phyloP scores from a whole-genome alignment of 2,888 invertebrate genomes.

The Yponomeuta malinellus region DNA sequence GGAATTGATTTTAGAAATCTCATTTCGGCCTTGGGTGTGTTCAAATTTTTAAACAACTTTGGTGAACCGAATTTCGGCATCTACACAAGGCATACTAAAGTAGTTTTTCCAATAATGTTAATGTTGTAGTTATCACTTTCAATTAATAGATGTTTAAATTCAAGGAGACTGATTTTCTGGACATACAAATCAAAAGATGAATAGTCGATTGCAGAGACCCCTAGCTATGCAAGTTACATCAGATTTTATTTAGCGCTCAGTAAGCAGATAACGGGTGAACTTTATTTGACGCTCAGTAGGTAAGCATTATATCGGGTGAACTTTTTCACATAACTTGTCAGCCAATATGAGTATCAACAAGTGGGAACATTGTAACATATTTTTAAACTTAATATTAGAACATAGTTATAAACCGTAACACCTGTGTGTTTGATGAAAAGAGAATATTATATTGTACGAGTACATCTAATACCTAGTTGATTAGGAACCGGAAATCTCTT shows the following conservation, averaged over 20 bases:
- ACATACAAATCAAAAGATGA: not conserved
- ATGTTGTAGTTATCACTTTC: not conserved
- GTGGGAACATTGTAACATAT: constrained; percentile 76
- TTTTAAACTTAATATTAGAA: constrained; percentile 69
- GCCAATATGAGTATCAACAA: constrained; percentile 53
- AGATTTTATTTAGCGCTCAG: constrained; percentile 2
- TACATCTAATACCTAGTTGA: constrained; percentile 41
- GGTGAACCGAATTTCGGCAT: constrained; percentile 1
- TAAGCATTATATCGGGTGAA: constrained; percentile 16
- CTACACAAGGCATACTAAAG: constrained; percentile 4
- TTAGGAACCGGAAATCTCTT: constrained; percentile 42
- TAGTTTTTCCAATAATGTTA: not conserved
- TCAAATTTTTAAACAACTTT: constrained; percentile 9
- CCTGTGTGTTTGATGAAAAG: constrained; percentile 50
- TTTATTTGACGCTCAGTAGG: constrained; percentile 18
- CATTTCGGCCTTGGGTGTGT: constrained; percentile 36
- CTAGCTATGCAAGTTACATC: not conserved
- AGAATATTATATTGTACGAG: constrained; percentile 57
- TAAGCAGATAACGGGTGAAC: constrained; percentile 16
- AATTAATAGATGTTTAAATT: constrained; percentile 8
- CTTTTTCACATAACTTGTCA: constrained; percentile 33
- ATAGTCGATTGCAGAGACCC: not conserved
- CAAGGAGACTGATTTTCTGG: constrained; percentile 16
- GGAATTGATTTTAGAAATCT: constrained; percentile 34
- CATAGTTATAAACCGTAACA: constrained; percentile 56